Base-by-base conservation (phyloP, 2,797 vertebrate genomes). In the Myripristis murdjan region DNA sequence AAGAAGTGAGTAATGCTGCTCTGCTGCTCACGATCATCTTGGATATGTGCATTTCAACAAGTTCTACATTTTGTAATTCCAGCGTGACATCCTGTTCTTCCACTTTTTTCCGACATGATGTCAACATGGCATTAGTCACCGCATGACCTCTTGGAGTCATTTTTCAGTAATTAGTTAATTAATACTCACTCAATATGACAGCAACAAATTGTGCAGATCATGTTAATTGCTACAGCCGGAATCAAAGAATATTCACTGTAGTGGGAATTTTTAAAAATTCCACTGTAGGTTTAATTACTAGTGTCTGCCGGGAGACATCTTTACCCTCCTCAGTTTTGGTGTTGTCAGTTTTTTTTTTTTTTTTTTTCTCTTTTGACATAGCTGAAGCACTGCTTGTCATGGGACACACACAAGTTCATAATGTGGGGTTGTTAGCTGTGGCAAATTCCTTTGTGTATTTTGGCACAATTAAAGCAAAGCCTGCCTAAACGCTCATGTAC, bases 391-490 rank as follows among this genome's bases (percentile, higher is more conserved):
- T 64, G 35, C 68, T 73, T 12, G 7, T 78, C 67, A 43, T 67
- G 58, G 33, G 47, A 39, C 43, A 59, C 51, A 5, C 63, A 66
- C 20, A 58, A 57, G 77, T 70, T 73, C 73, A 75, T 59, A 78
- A 73, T 58, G 65, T 53, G 0, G 46, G 18, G 54, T 76, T 81
- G 39, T 54, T 39, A 48, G 73, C 70, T 64, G 73, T 62, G 74
- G 76, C 62, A 74, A 69, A 77, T 77, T 73, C 60, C 78, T 77
- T 81, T 82, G 74, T 81, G 70, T 59, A 71, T 73, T 82, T 79
- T 81, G 79, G 65, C 47, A 75, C 55, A 87, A 79, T 86, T 72
- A 75, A 80, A 86, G 53, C 60, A 59, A 81, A 77, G 35, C 37
- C 73, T 59, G 82, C 82, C 81, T 55, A 81, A 83, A 77, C 73